Base-by-base conservation (phyloP, 2,797 vertebrate species). In the Zalophus californianus region DNA sequence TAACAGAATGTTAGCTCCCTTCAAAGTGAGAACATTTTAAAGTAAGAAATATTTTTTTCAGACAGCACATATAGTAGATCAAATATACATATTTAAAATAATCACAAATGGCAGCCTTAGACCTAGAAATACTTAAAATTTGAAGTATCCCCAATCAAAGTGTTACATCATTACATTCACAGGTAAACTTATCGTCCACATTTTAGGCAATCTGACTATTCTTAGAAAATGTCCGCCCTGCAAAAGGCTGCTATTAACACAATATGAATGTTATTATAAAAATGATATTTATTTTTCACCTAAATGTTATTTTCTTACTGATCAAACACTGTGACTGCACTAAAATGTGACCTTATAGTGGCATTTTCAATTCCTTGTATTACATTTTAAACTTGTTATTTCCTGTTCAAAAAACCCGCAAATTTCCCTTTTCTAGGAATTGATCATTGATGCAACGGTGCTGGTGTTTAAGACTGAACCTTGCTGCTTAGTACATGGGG, bases 1-100 rank as follows among this genome's bases (percentile, higher is more conserved):
- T 98, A 99, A 98, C 75, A 99, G 99, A 98, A 99, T 99, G 99
- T 99, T 99, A 98, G 99, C 99, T 98, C 99, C 99, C 99, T 99
- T 98, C 95, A 98, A 98, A 98, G 93, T 94, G 72, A 97, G 96
- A 98, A 97, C 86, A 98, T 10, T 96, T 98, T 23, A 98, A 96
- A 98, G 97, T 70, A 90, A 80, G 75, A 91, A 94, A 83, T 7
- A 77, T 70, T 96, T 95, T 58, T 54, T 86, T 88, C 75, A 95
- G 75, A 64, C 4, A 21, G 50, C 27, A 97, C 12, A 94, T 64
- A 25, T 38, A 97, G 62, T 5, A 91, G n/a, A 84, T 60, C 84
- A 96, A 93, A 91, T 25, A 72, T 9, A 93, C 3, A 35, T 90
- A 95, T 77, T 94, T 89, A 96, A 96, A 94, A 96, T 85, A 92